These are phyloP conservation scores for Ispidina lecontei DNA, from an alignment of 2,797 vertebrate species.

Conservation along the genomic window DNA sequence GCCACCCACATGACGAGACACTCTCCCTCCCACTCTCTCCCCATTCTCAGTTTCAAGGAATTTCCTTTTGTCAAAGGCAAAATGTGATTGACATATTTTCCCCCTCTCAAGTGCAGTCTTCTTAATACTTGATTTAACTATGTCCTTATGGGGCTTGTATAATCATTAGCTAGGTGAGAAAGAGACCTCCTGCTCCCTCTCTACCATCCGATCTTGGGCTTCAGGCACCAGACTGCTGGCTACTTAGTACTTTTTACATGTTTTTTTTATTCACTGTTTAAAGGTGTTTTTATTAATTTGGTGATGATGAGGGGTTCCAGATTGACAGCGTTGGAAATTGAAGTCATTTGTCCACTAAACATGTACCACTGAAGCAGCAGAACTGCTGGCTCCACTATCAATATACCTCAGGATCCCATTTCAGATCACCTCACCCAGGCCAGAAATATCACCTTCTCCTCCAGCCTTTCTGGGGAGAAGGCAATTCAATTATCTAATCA, in stretches of 20 bases:
- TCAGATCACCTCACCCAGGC: background rate
- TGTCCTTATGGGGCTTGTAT: slow-evolving; percentile 79
- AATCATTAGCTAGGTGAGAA: slow-evolving; percentile 78
- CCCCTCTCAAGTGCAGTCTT: slow-evolving; percentile 79
- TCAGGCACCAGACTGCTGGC: background rate
- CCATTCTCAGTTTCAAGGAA: slow-evolving; percentile 85
- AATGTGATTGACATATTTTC: slow-evolving; percentile 84
- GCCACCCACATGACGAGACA: slow-evolving; percentile 88
- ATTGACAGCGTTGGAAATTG: slow-evolving; percentile 13
- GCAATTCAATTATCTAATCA: background rate
- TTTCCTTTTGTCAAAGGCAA: slow-evolving; percentile 86
- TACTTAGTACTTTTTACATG: background rate
- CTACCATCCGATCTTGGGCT: background rate
- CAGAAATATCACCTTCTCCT: background rate
- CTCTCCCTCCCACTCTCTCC: slow-evolving; percentile 76
- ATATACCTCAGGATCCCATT: background rate
- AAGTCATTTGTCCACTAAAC: slow-evolving; percentile 15
- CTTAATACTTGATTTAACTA: slow-evolving; percentile 80
- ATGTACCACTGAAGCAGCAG: background rate
- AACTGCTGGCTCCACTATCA: accelerated
- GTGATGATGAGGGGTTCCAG: background rate
- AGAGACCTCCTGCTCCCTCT: slow-evolving; percentile 55
- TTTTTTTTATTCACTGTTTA: slow-evolving; percentile 14
- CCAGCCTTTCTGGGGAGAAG: background rate
- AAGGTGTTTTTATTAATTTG: slow-evolving; percentile 32